Evolutionary conservation across 1,140 invertebrate genomes (phyloP).

Genomic region (Drosophila murphyi): DNA sequence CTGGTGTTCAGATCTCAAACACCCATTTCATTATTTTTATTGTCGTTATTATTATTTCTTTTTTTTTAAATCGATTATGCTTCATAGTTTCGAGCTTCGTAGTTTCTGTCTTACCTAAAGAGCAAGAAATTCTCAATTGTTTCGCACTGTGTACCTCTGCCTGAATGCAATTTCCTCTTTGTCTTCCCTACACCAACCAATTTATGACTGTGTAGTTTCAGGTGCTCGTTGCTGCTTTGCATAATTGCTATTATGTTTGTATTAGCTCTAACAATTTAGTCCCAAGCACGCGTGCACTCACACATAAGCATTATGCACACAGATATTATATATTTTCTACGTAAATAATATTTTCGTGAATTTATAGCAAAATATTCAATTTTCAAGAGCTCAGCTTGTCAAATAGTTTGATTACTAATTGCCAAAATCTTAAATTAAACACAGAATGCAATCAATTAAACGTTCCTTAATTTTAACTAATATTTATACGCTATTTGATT

Average conservation of each 20-base stretch:
- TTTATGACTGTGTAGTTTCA: conserved; percentile 45
- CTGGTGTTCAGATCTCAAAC: too few relatives aligned
- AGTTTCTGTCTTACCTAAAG: too few relatives aligned
- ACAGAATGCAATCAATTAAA: neutral
- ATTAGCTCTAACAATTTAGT: conserved; percentile 57
- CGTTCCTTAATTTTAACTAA: neutral
- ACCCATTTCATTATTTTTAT: too few relatives aligned
- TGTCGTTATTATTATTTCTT: too few relatives aligned
- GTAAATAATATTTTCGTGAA: conserved; percentile 47
- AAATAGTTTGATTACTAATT: conserved; percentile 38
- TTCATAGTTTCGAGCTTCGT: too few relatives aligned
- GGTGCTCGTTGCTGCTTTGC: conserved; percentile 58
- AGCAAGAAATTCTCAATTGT: neutral
- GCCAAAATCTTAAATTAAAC: conserved; percentile 15
- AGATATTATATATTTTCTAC: neutral
- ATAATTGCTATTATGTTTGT: conserved; percentile 77
- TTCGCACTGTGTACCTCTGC: conserved; percentile 8
- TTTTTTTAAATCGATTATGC: too few relatives aligned
- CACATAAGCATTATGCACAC: conserved; percentile 1
- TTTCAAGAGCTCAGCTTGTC: neutral
- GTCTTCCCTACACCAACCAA: neutral
- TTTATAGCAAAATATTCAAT: conserved; percentile 16
- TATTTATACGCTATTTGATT: neutral
- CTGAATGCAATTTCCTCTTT: neutral
- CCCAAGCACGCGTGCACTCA: conserved; percentile 32